Conservation (phyloP, 2,113 vertebrate species). For the Misgurnus anguillicaudatus region DNA sequence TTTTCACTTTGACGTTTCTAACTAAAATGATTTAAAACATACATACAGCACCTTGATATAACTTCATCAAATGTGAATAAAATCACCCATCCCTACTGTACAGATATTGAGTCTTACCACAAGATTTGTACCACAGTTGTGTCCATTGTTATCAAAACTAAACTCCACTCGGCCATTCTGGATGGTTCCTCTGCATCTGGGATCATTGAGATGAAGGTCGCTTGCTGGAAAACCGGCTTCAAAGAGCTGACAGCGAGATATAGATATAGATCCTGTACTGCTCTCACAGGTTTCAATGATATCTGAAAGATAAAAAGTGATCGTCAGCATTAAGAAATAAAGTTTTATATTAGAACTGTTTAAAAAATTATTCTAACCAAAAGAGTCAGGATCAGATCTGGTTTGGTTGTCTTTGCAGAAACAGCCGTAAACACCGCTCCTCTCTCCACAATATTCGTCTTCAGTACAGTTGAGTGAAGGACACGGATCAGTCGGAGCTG, state of each 20-base stretch:
- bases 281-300: constrained; percentile 24
- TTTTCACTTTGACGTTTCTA: too few species aligned
- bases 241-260: constrained; percentile 24
- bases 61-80: too few species aligned
- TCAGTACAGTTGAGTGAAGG: constrained; percentile 27
- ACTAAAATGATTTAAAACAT: too few species aligned
- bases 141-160: constrained; percentile 18
- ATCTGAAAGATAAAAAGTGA: constrained; percentile 25
- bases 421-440: constrained; percentile 41
- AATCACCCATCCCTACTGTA: too few species aligned
- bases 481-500: constrained; percentile 23
- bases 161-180: constrained; percentile 36
- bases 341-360: too few species aligned
- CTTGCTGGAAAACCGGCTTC: background rate
- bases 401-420: constrained; percentile 21
- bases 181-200: constrained; percentile 26
- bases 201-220: constrained; percentile 41
- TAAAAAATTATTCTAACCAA: background rate
- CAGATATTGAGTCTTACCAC: background rate
- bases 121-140: constrained; percentile 43
- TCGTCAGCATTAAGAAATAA: background rate
- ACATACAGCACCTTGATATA: too few species aligned
- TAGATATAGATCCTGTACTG: constrained; percentile 3
- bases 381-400: background rate
- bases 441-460: constrained; percentile 48